Evolutionary conservation across 2,797 vertebrate genomes (phyloP).

Genomic region (Protosalanx chinensis): DNA sequence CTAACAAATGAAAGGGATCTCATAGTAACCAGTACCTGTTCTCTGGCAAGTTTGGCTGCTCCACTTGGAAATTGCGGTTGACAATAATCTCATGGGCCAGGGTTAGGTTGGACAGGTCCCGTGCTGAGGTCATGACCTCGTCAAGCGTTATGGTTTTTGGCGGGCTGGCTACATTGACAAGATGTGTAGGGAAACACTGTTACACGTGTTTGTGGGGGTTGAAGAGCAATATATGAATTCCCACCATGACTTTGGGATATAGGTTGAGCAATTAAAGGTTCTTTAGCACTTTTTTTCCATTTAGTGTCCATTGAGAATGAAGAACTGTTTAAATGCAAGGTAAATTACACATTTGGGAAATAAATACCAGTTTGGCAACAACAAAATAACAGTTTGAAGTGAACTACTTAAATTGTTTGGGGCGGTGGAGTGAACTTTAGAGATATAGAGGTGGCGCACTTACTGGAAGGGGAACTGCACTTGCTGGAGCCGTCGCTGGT

Average conservation of each 20-base stretch:
- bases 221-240: not conserved
- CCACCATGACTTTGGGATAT: not conserved
- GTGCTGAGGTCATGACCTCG: conserved; percentile 84
- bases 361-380: too few relatives aligned
- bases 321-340: too few relatives aligned
- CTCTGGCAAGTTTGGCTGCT: conserved; percentile 72
- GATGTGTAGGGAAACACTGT: not conserved
- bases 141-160: conserved; percentile 83
- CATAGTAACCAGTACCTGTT: conserved; percentile 73
- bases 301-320: too few relatives aligned
- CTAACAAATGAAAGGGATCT: too few relatives aligned
- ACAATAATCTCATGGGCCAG: conserved; percentile 89
- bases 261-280: not conserved
- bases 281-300: too few relatives aligned
- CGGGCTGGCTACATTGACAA: conserved; percentile 77
- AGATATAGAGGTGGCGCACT: conserved; percentile 45
- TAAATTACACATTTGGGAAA: too few relatives aligned
- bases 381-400: too few relatives aligned
- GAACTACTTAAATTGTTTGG: too few relatives aligned
- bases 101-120: conserved; percentile 81
- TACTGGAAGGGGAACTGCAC: conserved; percentile 85
- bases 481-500: conserved; percentile 90
- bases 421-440: too few relatives aligned
- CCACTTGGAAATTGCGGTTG: conserved; percentile 80
- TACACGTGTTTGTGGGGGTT: not conserved